Percentiles rank a stretch among this genome's conserved stretches.
Evolutionary conservation across 30 jellyfish, hydroid and myxozoan species (phyloP).

Genomic region (Hydra vulgaris): DNA sequence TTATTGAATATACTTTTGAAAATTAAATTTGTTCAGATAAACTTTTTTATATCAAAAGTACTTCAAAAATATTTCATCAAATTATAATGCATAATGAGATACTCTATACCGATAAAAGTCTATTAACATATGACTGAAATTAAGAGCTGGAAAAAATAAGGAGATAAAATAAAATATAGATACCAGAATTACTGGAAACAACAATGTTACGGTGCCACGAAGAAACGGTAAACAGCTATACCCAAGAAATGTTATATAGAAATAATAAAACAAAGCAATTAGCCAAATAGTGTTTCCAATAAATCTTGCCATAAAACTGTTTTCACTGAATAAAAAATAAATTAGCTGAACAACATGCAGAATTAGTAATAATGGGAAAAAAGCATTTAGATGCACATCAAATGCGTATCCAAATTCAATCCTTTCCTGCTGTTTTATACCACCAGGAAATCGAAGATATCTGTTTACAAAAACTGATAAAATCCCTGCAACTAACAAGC

Average conservation of each 20-base stretch:
- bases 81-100: conserved; percentile 16
- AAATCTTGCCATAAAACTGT: conserved; percentile 59
- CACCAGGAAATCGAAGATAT: conserved; percentile 82
- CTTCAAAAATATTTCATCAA: no score
- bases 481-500: conserved; percentile 79
- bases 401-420: conserved; percentile 92
- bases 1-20: no score
- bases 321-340: conserved; percentile 47
- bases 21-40: no score
- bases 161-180: conserved; percentile 52
- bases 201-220: conserved; percentile 62
- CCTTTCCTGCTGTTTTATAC: conserved; percentile 52
- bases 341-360: conserved; percentile 72
- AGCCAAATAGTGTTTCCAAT: conserved; percentile 89
- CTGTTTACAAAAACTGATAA: conserved; percentile 70
- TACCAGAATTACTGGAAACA: conserved; percentile 52
- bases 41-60: no score
- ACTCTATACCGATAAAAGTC: conserved; percentile 78
- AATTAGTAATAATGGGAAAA: conserved; percentile 72
- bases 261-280: conserved; percentile 69
- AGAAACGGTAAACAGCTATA: conserved; percentile 93
- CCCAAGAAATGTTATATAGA: conserved; percentile 94
- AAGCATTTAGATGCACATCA: conserved; percentile 93
- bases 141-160: conserved; percentile 48
- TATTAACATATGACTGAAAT: conserved; percentile 60